Base-by-base conservation (phyloP, 2,888 invertebrate species). In the Thereva unica region DNA sequence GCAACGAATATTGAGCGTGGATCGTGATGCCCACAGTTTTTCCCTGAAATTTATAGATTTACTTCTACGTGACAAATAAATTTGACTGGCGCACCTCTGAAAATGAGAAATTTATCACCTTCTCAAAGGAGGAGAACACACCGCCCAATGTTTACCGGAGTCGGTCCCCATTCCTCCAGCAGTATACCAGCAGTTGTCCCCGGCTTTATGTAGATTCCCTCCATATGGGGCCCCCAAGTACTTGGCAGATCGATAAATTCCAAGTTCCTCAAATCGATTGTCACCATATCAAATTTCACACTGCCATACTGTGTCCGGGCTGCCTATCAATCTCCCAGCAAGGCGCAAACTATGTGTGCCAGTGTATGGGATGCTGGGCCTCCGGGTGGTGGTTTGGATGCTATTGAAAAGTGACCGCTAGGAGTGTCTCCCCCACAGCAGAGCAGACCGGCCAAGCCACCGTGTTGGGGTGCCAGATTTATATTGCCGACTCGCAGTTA, bases 31-130 rank as follows among this genome's bases (percentile, higher is more conserved):
- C 61, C 61, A 67, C 63, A 64, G 55, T 67, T 55, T 67, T 55
- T 54, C 23, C 23, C 23, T 23, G 23, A 64, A 67, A 63, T 67
- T 67, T 67, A 67, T 67, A 56, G 67, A 67, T 67, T 67, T 67
- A 41, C 56, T 47, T 55, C 38, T 56, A 67, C 64, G 67, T 67
- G 67, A 67, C 67, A 67, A 63, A 67, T 67, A 67, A 67, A 67
- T 67, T 55, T 50, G 12, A 64, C 44, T 49, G 67, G 63, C 67
- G 63, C 63, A 63, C 64, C 64, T 47, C 53, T 10, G 4, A 12
- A 34, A 12, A 44, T 23, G 6, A 37, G 10, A 42, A 61, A 61
- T 61, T 61, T 61, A 61, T 61, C 61, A 61, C 61, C 61, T 40
- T 35, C 61, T 50, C 50, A 12, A 34, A 50, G 37, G 47, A 40